These are phyloP conservation scores for Carassius carassius DNA, from an alignment of 2,113 vertebrate species.

Conservation along the genomic window DNA sequence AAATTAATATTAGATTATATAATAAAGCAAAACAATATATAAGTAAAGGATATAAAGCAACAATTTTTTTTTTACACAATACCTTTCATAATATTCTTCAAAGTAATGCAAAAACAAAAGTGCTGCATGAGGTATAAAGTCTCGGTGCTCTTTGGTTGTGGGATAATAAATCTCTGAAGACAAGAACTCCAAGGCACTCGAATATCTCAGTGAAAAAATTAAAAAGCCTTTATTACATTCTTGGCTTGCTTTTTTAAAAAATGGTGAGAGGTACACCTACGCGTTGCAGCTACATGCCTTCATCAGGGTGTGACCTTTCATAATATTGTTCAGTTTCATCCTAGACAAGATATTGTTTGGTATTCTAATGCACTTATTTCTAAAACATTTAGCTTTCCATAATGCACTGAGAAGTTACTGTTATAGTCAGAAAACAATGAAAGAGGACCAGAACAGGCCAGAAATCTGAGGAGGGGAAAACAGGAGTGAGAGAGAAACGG, in stretches of 20 bases:
- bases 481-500: background rate
- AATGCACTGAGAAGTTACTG: background rate
- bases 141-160: too few species aligned
- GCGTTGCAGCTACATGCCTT: too few species aligned
- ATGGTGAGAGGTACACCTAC: too few species aligned
- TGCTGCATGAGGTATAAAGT: too few species aligned
- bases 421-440: conserved; percentile 13
- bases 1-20: background rate
- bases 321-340: background rate
- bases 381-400: background rate
- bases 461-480: conserved; percentile 48
- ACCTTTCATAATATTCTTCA: too few species aligned
- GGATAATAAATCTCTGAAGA: too few species aligned
- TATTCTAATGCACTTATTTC: background rate
- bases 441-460: background rate
- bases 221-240: too few species aligned
- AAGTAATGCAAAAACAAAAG: too few species aligned
- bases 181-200: too few species aligned
- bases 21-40: background rate
- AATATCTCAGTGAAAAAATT: too few species aligned
- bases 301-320: too few species aligned
- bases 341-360: background rate
- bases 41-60: background rate
- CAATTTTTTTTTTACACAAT: background rate
- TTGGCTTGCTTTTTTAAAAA: too few species aligned